Evolutionary conservation across 2,888 invertebrate species (phyloP).

Genomic region (Leucophenga montana): DNA sequence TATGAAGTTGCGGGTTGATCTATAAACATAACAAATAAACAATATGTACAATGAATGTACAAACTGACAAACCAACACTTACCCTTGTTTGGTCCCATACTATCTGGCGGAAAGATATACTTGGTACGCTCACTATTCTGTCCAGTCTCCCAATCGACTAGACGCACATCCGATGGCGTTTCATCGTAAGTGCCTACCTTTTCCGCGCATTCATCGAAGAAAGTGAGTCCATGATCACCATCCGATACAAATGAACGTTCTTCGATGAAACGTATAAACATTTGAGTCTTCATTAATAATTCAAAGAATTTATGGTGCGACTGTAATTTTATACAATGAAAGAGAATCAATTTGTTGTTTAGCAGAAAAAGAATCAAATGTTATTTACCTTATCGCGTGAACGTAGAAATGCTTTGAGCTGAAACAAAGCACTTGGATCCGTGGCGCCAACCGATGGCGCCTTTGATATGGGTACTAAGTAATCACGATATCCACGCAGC

Average conservation of each 20-base stretch:
- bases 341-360: background rate
- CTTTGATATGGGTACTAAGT: constrained; percentile 92
- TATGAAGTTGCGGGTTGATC: constrained; percentile 68
- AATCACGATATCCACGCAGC: constrained; percentile 90
- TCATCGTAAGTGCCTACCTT: constrained; percentile 78
- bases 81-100: constrained; percentile 57
- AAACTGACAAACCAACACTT: constrained; percentile 52
- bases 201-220: constrained; percentile 98
- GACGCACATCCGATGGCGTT: constrained; percentile 75
- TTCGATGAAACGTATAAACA: constrained; percentile 98
- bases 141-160: constrained; percentile 87
- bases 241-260: constrained; percentile 99
- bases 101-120: constrained; percentile 95
- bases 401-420: constrained; percentile 90
- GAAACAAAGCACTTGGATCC: constrained; percentile 95
- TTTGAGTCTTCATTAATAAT: constrained; percentile 92
- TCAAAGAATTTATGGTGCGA: constrained; percentile 91
- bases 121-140: constrained; percentile 92
- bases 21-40: constrained; percentile 15
- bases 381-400: constrained; percentile 85
- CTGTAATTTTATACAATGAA: constrained; percentile 63
- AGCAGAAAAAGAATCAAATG: constrained; percentile 29
- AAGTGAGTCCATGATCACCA: constrained; percentile 94
- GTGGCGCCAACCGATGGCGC: constrained; percentile 95
- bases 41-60: background rate